A percentile compares a stretch with the other conserved stretches of the same genome.
These are phyloP conservation scores for Glomeris maerens DNA, from an alignment of 1,140 invertebrate species.

Conservation along the genomic window DNA sequence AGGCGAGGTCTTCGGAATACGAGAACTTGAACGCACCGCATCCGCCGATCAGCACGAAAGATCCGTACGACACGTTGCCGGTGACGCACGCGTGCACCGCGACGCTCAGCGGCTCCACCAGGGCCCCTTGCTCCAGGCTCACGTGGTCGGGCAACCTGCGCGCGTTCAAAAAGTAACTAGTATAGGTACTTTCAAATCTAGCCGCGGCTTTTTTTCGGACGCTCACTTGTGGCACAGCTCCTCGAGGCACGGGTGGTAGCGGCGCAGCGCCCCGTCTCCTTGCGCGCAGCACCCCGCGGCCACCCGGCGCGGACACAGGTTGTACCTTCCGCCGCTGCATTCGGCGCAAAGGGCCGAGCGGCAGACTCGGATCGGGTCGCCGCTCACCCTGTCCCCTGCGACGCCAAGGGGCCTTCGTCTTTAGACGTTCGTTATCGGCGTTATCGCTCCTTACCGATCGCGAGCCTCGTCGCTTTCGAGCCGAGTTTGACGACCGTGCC, in stretches of 20 bases:
- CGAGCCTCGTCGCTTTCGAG: slow-evolving; percentile 55
- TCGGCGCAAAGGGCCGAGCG: slow-evolving; percentile 60
- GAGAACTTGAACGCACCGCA: slow-evolving; percentile 38
- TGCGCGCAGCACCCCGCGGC: slow-evolving; percentile 82
- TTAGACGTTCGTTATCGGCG: too few species aligned
- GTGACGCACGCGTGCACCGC: slow-evolving; percentile 80
- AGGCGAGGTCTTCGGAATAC: not conserved
- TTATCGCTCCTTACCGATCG: slow-evolving; percentile 43
- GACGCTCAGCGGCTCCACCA: slow-evolving; percentile 83
- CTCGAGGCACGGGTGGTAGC: slow-evolving; percentile 75
- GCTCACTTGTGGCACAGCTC: slow-evolving; percentile 81
- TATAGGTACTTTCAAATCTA: not conserved
- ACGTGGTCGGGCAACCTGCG: slow-evolving; percentile 74
- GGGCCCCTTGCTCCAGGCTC: slow-evolving; percentile 76
- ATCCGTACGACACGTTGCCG: slow-evolving; percentile 53
- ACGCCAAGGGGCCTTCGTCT: too few species aligned
- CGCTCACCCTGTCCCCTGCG: slow-evolving; percentile 73
- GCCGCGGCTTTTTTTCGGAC: not conserved
- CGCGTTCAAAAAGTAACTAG: not conserved
- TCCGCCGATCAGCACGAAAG: slow-evolving; percentile 68
- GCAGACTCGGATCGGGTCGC: slow-evolving; percentile 84
- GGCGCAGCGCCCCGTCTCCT: slow-evolving; percentile 62
- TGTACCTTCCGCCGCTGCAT: slow-evolving; percentile 78
- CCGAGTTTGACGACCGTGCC: slow-evolving; percentile 56
- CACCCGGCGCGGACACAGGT: slow-evolving; percentile 77